Base-by-base conservation (phyloP, 2,888 invertebrate species). In the Laspeyria flexula region DNA sequence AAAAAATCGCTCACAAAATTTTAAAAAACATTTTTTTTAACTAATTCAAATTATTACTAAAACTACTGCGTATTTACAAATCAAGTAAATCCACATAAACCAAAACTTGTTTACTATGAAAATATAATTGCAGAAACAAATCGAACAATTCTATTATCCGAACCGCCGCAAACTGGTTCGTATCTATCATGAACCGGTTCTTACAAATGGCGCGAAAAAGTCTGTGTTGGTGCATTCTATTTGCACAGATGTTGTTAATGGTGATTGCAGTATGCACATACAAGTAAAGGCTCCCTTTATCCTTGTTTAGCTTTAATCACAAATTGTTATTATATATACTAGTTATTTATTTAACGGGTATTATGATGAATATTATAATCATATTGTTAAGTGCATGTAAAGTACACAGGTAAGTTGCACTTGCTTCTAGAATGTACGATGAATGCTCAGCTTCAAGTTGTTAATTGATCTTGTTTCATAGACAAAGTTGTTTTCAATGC, bases 211-310 rank as follows among this genome's bases (percentile, higher is more conserved):
- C 23, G 37, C 37, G 43, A 31, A 47, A 48, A 48, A 47, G 27
- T 37, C 25, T 43, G n/a, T 39, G 30, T 46, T 38, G 23, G 31
- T 42, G 27, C 33, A 25, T 25, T 27, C 11, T 52, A 43, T 53
- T 47, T 35, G 34, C 47, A 29, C 40, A 53, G 43, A 47, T 53
- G 47, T 27, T 46, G 16, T 37, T 51, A 45, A 45, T 51, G 25
- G 27, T 46, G 45, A 42, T 42, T 52, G 42, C 23, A 23, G 3
- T 46, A 23, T 38, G 18, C 25, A 40, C 39, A 37, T 43, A 23
- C 33, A 37, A 39, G 25, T 30, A 25, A 41, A 13, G 31, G n/a
- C n/a, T 42, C 37, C 38, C 18, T 43, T 43, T 27, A 39, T 29
- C 23, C 39, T 39, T 34, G 37, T 34, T 49, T 49, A 29, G 27